These are phyloP conservation scores for Cheilosia vernalis DNA, from an alignment of 2,888 invertebrate genomes.

Conservation along the genomic window DNA sequence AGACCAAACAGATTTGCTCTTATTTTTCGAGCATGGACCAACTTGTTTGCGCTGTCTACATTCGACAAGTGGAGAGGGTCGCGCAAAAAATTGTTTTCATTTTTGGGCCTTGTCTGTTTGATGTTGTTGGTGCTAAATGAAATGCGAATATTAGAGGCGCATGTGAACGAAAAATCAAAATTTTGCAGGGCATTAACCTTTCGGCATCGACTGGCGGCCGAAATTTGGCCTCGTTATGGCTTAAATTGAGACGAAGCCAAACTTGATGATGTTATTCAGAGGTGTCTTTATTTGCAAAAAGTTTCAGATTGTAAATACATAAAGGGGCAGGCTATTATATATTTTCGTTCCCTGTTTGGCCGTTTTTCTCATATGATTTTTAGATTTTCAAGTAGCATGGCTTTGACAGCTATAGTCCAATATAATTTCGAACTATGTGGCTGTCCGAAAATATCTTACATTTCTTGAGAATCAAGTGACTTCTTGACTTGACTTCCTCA, in stretches of 20 bases:
- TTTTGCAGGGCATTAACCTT: conserved; percentile 35
- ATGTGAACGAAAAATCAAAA: conserved; percentile 26
- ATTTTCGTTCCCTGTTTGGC: too few relatives aligned
- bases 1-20: conserved; percentile 13
- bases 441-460: too few relatives aligned
- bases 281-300: too few relatives aligned
- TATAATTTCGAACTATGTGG: too few relatives aligned
- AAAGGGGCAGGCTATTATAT: too few relatives aligned
- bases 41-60: conserved; percentile 43
- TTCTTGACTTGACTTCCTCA: too few relatives aligned
- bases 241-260: neutral
- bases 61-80: conserved; percentile 37
- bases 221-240: neutral
- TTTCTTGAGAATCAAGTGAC: too few relatives aligned
- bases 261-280: neutral
- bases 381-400: too few relatives aligned
- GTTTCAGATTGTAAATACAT: too few relatives aligned
- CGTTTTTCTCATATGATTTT: too few relatives aligned
- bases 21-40: conserved; percentile 20
- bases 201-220: too few relatives aligned
- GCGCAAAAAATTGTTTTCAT: conserved; percentile 58
- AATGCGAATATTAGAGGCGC: conserved; percentile 30
- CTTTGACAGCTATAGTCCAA: too few relatives aligned
- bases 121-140: conserved; percentile 23
- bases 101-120: conserved; percentile 32